phyloP scores from a whole-genome alignment of 2,888 invertebrate species.

The Melanotus villosus region DNA sequence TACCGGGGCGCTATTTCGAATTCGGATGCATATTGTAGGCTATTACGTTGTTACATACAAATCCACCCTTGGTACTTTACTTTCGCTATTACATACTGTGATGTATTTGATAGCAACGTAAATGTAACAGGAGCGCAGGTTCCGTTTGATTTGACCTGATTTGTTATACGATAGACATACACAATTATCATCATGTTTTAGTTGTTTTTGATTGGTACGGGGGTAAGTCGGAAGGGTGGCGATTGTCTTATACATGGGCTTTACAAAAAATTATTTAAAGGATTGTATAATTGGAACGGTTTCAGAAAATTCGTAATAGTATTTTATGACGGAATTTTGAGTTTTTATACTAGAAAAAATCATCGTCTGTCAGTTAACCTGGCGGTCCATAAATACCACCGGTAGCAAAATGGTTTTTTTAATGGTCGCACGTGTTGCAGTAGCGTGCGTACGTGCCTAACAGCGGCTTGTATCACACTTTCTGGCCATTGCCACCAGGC shows the following conservation, averaged over 20 bases:
- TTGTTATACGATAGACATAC: neutral
- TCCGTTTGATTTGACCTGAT: conserved; percentile 1
- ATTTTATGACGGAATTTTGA: too few species aligned
- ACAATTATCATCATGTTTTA: neutral
- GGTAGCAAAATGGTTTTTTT: conserved; percentile 35
- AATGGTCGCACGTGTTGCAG: conserved; percentile 50
- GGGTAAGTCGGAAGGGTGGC: neutral
- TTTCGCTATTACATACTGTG: neutral
- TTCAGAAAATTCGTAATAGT: too few species aligned
- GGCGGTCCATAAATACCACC: conserved; percentile 16
- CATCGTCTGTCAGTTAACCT: neutral
- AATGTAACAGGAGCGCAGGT: conserved; percentile 8
- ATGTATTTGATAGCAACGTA: neutral
- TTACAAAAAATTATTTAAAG: too few species aligned
- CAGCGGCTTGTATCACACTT: conserved; percentile 33
- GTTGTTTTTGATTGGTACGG: neutral
- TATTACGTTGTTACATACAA: neutral
- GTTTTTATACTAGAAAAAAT: neutral
- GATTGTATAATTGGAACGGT: too few species aligned
- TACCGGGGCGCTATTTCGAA: neutral
- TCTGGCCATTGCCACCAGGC: conserved; percentile 59
- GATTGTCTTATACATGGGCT: too few species aligned
- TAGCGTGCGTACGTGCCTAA: conserved; percentile 46
- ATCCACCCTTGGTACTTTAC: neutral
- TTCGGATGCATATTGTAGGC: neutral